Conservation (phyloP, 2,888 invertebrate genomes). For the Andrena minutula region DNA sequence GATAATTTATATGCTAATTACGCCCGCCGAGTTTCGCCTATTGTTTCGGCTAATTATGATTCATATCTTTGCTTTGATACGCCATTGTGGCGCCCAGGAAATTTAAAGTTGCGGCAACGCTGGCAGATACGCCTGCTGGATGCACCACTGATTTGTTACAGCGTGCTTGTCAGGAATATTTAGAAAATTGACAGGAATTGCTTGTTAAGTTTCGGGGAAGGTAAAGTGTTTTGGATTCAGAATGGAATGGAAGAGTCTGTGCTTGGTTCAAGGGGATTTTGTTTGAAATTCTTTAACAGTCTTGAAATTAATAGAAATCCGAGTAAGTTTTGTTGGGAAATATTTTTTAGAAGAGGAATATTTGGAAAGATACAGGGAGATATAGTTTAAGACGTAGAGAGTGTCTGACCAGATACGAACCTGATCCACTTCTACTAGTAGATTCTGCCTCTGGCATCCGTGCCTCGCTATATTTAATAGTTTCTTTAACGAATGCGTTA, state of each 20-base stretch:
- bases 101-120: background rate
- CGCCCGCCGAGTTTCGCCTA: slow-evolving; percentile 5
- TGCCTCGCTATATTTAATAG: too few relatives aligned
- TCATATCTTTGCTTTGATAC: slow-evolving; percentile 7
- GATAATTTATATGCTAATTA: slow-evolving; percentile 46
- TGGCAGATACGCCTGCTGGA: background rate
- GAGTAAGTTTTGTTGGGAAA: background rate
- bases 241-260: too few relatives aligned
- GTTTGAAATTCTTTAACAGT: too few relatives aligned
- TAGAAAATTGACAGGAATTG: too few relatives aligned
- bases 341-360: background rate
- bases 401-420: background rate
- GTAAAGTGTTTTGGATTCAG: too few relatives aligned
- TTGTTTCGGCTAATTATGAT: slow-evolving; percentile 43
- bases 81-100: background rate
- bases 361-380: background rate
- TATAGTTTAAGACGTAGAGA: background rate
- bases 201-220: background rate
- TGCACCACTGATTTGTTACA: background rate
- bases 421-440: background rate
- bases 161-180: too few relatives aligned
- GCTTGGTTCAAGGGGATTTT: too few relatives aligned
- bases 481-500: too few relatives aligned
- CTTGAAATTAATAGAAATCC: background rate
- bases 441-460: too few relatives aligned